Base-by-base conservation (phyloP, 2,888 invertebrate genomes). In the Hyalella azteca region DNA sequence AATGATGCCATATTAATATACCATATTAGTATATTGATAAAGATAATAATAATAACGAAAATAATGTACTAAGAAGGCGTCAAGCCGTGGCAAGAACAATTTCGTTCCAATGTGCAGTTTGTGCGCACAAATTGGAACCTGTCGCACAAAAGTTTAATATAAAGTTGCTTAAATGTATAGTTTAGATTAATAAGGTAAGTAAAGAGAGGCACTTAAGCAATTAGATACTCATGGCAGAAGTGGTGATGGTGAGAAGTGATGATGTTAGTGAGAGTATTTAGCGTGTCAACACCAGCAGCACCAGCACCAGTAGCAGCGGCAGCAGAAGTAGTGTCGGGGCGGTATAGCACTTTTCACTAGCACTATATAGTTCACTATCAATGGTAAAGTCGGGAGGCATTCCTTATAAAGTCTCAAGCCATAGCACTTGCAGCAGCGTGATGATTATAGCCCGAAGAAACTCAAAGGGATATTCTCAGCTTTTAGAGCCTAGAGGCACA, bases 211-310 rank as follows among this genome's bases (percentile, higher is more conserved):
- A 66, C 66, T 66, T 66, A 66, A 66, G 11, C 36, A n/a, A 36
- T 54, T 66, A 66, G 11, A 66, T 66, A 66, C 66, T 66, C 36
- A 66, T 66, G 49, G 50, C 29, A 36, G 77, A 50, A 40, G 50
- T 48, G 45, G 40, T 78, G 48, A 54, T 73, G 75, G 73, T 78
- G 50, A 29, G 54, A 36, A 40, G 66, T 73, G 78, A 60, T 60
- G 78, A 49, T 80, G 78, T 80, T 78, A 40, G 60, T 77, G 77
- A 77, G 50, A 36, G 78, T 73, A 45, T 32, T 49, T 36, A 66
- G 36, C 66, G 36, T n/a, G n/a, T 36, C 66, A 66, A 36, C 66
- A 66, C 36, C 66, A 66, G 66, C 66, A 66, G 66, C 36, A 36
- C 15, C 45, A 15, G 66, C 36, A 66, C 11, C 66, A 36, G 36